Evolutionary conservation across 2,888 invertebrate genomes (phyloP).

Genomic region (Scaptomyza polygonia): DNA sequence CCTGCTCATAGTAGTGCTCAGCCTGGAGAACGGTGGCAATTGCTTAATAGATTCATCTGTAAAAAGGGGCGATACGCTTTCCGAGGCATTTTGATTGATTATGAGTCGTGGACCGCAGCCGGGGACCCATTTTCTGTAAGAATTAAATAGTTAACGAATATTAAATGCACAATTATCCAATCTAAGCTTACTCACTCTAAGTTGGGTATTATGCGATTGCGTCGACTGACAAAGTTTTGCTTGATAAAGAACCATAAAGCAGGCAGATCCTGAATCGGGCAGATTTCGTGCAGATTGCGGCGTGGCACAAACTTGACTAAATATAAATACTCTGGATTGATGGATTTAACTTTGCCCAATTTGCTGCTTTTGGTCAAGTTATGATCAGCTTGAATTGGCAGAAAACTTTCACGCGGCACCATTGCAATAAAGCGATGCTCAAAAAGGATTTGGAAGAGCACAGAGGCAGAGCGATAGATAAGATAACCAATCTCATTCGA

Average conservation of each 20-base stretch:
- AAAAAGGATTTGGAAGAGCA: constrained; percentile 89
- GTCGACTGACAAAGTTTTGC: constrained; percentile 87
- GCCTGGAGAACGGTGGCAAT: constrained; percentile 75
- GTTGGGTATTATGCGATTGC: constrained; percentile 88
- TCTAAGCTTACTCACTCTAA: constrained; percentile 87
- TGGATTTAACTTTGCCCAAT: constrained; percentile 71
- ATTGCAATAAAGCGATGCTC: constrained; percentile 87
- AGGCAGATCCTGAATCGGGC: constrained; percentile 86
- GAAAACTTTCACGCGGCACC: constrained; percentile 87
- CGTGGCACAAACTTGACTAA: constrained; percentile 88
- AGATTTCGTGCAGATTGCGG: constrained; percentile 85
- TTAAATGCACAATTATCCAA: background rate
- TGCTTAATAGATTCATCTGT: constrained; percentile 55
- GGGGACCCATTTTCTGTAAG: constrained; percentile 88
- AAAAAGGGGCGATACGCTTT: constrained; percentile 41
- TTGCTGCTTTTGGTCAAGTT: constrained; percentile 70
- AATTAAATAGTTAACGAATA: background rate
- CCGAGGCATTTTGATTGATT: constrained; percentile 57
- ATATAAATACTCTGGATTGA: constrained; percentile 86
- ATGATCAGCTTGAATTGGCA: constrained; percentile 87
- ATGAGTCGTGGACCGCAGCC: constrained; percentile 89
- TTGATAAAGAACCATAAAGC: constrained; percentile 89
- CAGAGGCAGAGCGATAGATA: constrained; percentile 86
- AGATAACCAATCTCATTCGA: constrained; percentile 85
- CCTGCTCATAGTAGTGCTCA: constrained; percentile 74